Conservation (phyloP, 2,113 vertebrate species). For the Megaptera novaeangliae region DNA sequence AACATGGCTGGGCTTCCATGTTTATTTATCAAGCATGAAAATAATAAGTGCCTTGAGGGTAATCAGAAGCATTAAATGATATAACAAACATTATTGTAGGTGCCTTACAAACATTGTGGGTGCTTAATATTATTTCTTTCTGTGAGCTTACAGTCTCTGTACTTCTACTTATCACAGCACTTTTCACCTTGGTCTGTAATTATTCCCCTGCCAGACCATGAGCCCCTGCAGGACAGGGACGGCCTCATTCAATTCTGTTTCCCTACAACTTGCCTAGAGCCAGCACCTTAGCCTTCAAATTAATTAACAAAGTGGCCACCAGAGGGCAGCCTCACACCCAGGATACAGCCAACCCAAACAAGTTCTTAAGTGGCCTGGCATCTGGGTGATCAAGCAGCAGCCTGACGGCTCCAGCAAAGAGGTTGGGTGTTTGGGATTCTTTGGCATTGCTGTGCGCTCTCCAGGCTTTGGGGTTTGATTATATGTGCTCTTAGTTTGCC, state of each 20-base stretch:
- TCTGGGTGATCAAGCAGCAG: not conserved
- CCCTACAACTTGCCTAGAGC: not conserved
- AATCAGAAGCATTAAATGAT: not conserved
- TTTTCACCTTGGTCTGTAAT: not conserved
- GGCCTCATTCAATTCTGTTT: not conserved
- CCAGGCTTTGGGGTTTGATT: not conserved
- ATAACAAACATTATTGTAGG: not conserved
- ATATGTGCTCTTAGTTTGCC: no score
- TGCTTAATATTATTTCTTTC: not conserved
- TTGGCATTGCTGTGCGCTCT: not conserved
- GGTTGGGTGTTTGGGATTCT: not conserved
- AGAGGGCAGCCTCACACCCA: conserved; percentile 48
- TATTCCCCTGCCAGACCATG: not conserved
- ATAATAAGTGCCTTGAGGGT: not conserved
- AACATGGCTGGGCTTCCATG: no score
- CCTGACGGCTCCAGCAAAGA: not conserved
- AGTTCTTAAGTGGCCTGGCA: not conserved
- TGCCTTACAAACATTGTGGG: not conserved
- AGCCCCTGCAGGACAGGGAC: not conserved
- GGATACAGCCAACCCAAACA: not conserved
- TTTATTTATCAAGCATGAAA: not conserved
- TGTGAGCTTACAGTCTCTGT: not conserved
- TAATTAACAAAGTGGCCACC: conserved; percentile 21
- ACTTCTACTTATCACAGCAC: not conserved
- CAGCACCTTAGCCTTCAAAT: not conserved